These are phyloP conservation scores for Stichodactyla helianthus DNA, from an alignment of 64 coral and sea anemone genomes.

Conservation along the genomic window DNA sequence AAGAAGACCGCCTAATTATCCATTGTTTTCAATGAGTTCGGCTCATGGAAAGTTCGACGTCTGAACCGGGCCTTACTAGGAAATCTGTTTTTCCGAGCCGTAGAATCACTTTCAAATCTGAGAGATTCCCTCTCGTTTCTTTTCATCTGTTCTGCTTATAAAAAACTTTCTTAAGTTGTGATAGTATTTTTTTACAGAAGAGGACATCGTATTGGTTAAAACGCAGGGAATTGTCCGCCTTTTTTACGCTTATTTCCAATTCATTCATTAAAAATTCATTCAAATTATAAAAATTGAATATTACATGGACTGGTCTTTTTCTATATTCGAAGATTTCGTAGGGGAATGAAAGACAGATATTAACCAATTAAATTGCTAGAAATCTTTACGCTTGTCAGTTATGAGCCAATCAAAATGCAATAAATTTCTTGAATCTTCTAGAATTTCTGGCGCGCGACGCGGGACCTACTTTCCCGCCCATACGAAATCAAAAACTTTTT, in stretches of 20 bases:
- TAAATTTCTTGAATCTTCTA: background rate
- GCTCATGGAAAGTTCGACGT: no score
- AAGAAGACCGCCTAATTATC: no score
- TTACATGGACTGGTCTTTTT: background rate
- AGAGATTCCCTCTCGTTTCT: background rate
- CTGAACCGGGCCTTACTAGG: no score
- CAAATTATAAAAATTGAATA: background rate
- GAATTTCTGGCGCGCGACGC: no score
- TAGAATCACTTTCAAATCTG: background rate
- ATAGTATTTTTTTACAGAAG: background rate
- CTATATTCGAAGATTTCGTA: no score
- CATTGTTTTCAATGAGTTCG: no score
- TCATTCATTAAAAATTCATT: background rate
- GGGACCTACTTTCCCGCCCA: no score
- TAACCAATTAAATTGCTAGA: background rate
- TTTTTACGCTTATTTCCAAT: background rate
- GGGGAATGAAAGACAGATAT: background rate
- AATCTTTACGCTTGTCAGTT: background rate
- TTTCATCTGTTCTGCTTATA: background rate
- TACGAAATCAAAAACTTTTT: background rate
- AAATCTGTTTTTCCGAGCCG: background rate
- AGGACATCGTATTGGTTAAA: slow-evolving; percentile 2
- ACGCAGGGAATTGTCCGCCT: background rate
- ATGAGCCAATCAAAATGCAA: background rate
- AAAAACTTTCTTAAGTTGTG: background rate